Evolutionary conservation across 2,113 vertebrate genomes (phyloP).

Genomic region (Baryphthengus martii): DNA sequence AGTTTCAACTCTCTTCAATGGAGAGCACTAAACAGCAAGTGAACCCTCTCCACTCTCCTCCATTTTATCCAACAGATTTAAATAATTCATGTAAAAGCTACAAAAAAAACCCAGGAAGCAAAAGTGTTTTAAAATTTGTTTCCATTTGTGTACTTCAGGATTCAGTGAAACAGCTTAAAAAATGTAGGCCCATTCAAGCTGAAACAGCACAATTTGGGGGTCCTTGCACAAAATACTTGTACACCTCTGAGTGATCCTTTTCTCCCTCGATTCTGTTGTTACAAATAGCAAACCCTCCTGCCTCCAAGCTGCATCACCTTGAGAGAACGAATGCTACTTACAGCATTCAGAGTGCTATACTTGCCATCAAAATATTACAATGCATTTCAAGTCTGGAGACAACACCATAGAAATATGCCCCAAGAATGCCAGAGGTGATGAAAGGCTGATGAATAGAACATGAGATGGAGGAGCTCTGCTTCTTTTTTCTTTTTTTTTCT

Average conservation of each 20-base stretch:
- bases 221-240: neutral
- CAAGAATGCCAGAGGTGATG: constrained; percentile 36
- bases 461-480: neutral
- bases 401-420: neutral
- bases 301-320: neutral
- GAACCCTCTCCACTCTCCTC: constrained; percentile 6
- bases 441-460: constrained; percentile 51
- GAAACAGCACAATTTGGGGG: neutral
- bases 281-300: neutral
- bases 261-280: neutral
- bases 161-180: constrained; percentile 19
- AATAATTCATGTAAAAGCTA: constrained; percentile 60
- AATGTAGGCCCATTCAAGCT: constrained; percentile 2
- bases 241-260: neutral
- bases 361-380: constrained; percentile 37
- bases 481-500: neutral
- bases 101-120: neutral
- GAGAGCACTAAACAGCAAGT: neutral
- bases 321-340: neutral
- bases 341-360: neutral
- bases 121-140: constrained; percentile 35
- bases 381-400: constrained; percentile 20
- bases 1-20: neutral
- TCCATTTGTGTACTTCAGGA: constrained; percentile 46
- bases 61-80: constrained; percentile 40